Base-by-base conservation (phyloP, 92 coral and sea anemone species). In the Parazoanthus swiftii region DNA sequence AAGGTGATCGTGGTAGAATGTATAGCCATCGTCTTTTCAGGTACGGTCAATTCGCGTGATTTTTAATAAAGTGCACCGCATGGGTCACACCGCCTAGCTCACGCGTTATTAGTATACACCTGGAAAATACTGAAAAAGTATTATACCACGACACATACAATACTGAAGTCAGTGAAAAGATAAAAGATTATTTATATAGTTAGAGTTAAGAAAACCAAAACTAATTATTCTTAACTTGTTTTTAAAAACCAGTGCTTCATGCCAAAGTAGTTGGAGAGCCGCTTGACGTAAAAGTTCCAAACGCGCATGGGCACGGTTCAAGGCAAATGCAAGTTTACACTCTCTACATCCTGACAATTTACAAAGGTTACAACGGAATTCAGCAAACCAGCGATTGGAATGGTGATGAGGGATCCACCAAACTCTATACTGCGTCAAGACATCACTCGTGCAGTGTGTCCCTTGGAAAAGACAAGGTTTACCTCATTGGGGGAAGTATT, bases 181-280 rank as follows among this genome's bases (percentile, higher is more conserved):
- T 29, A 29, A 48, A 7, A 1, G 1, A 6, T 48, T 7, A 48
- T 48, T 48, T 48, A 7, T 48, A 48, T 48, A 48, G 1, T 10
- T 48, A 0, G 51, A 48, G 0, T 7, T 6, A 7, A 48, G 51
- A 48, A 48, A 5, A 48, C 11, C 1, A 48, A 48, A 48, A 48
- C 21, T 74, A 33, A 73, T 74, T 74, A 26, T 74, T 20, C 9
- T 63, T 58, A 58, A 63, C 25, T 4, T 63, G 25, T 63, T 63
- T 63, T 16, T 63, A 8, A 63, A 63, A 33, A 38, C 36, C 26
- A 84, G 87, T 84, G 77, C 87, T 84, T 7, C 87, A 23, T 44
- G 87, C 87, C 33, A 84, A 46, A 71, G 46, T 84, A 35, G 46
- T 46, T 6, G 66, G 44, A 72, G 78, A 37, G 9, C 87, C 87